A percentile compares a stretch with the other conserved stretches of the same genome.
phyloP scores from a whole-genome alignment of 2,113 vertebrate species.

The Clinocottus analis region DNA sequence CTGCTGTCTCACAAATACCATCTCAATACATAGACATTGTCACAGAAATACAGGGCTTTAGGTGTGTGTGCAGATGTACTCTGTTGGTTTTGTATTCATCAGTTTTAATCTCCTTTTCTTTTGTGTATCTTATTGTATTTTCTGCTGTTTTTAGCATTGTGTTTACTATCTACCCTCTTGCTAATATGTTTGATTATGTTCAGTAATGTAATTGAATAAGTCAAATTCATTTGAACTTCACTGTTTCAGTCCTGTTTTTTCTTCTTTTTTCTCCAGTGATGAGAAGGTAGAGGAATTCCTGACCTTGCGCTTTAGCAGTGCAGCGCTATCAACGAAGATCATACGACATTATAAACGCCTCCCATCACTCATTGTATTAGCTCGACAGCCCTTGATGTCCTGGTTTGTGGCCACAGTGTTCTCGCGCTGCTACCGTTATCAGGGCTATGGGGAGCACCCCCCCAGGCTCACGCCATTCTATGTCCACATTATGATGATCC shows the following conservation, averaged over 20 bases:
- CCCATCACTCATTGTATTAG: slow-evolving; percentile 59
- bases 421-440: slow-evolving; percentile 30
- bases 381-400: slow-evolving; percentile 76
- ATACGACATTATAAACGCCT: slow-evolving; percentile 59
- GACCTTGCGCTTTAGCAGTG: slow-evolving; percentile 54
- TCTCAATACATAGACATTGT: slow-evolving; percentile 52
- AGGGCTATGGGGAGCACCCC: neutral
- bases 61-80: slow-evolving; percentile 46
- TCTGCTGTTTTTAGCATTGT: neutral
- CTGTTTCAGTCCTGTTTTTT: neutral
- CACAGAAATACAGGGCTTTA: slow-evolving; percentile 79
- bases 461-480: slow-evolving; percentile 75
- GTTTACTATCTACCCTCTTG: neutral
- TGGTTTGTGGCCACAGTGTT: slow-evolving; percentile 78
- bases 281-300: slow-evolving; percentile 77
- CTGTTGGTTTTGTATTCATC: neutral
- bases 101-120: neutral
- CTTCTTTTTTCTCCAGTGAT: slow-evolving; percentile 29
- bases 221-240: neutral
- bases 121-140: neutral
- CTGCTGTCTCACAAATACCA: slow-evolving; percentile 71
- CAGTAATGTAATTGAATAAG: neutral
- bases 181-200: neutral
- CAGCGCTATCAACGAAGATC: slow-evolving; percentile 19
- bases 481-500: slow-evolving; percentile 69